Conservation (phyloP, 2,113 vertebrate genomes). For the Bubo bubo region DNA sequence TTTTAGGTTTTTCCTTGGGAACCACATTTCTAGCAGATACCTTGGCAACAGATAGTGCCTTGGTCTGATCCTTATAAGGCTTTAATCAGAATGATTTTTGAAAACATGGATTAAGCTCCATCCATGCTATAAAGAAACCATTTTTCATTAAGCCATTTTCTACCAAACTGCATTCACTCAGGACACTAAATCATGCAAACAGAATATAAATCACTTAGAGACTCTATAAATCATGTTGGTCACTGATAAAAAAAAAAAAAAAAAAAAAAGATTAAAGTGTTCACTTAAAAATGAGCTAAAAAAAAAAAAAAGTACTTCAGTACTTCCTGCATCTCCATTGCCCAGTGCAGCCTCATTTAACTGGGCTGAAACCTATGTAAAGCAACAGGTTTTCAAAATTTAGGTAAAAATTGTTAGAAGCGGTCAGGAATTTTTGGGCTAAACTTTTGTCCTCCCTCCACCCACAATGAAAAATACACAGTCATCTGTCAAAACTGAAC, state of each 20-base stretch:
- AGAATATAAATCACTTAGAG: slow-evolving; percentile 8
- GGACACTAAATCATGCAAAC: slow-evolving; percentile 48
- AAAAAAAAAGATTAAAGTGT: neutral
- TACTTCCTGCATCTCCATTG: neutral
- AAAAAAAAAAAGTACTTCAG: neutral
- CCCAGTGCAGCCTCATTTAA: neutral
- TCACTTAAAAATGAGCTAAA: neutral
- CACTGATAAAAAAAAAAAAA: neutral
- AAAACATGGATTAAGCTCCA: slow-evolving; percentile 50
- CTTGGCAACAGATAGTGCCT: slow-evolving; percentile 38
- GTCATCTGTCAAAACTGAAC: neutral
- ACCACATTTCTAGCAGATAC: slow-evolving; percentile 10
- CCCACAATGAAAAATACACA: neutral
- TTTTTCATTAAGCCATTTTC: slow-evolving; percentile 49
- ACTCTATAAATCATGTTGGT: slow-evolving; percentile 42
- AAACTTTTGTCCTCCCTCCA: neutral
- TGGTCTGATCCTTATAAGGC: slow-evolving; percentile 36
- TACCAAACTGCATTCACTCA: slow-evolving; percentile 6
- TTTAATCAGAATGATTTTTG: slow-evolving; percentile 54
- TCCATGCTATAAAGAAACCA: slow-evolving; percentile 47
- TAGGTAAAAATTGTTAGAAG: neutral
- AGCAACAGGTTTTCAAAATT: neutral
- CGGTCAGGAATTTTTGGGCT: neutral
- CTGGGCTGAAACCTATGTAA: neutral
- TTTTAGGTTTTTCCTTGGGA: neutral